Evolutionary conservation across 2,113 vertebrate genomes (phyloP), one percentile per base, ranked within the genome.

Genomic region (Limnothrissa miodon): DNA sequence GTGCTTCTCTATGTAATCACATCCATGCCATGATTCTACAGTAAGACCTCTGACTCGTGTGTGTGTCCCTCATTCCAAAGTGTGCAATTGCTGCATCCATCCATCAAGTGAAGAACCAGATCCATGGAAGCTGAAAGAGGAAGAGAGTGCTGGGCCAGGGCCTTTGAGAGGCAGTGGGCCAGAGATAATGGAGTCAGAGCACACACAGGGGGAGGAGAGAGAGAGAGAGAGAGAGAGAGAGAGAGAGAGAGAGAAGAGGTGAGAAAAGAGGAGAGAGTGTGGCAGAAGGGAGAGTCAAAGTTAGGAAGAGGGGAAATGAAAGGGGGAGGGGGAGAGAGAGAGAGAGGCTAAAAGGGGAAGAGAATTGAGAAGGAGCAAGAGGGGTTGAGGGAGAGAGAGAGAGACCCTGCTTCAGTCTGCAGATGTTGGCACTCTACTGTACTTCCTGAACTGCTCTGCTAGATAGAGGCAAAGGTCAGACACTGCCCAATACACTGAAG

Each of bases 391-490:
- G 56, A 9, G n/a, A 62, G 25, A 62, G 56, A 29, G 0, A 62
- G n/a, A 62, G 59, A 29, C 19, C 19, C 51, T 84, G 83, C 80
- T 78, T 46, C 10, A 19, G 83, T 33, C 42, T n/a, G 59, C 33
- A 82, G 79, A 39, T 62, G 81, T 82, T 84, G 78, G 59, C 23
- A 62, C 36, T 79, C 59, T 80, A 85, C 36, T 79, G 48, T 80
- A 85, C 36, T 79, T 83, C 81, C 81, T 85, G 56, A 85, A 53
- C 59, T 82, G 53, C 83, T 80, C 39, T n/a, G 53, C 44, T 81
- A 39, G 36, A 25, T 53, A 46, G 23, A n/a, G 62, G 81, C 39
- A 83, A 80, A 79, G 5, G 29, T n/a, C 7, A 29, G 53, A 56
- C 7, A 62, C n/a, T 62, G 25, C 29, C 59, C 7, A 62, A 25